Base-by-base conservation (phyloP, 2,797 vertebrate species). In the Spheniscus humboldti region DNA sequence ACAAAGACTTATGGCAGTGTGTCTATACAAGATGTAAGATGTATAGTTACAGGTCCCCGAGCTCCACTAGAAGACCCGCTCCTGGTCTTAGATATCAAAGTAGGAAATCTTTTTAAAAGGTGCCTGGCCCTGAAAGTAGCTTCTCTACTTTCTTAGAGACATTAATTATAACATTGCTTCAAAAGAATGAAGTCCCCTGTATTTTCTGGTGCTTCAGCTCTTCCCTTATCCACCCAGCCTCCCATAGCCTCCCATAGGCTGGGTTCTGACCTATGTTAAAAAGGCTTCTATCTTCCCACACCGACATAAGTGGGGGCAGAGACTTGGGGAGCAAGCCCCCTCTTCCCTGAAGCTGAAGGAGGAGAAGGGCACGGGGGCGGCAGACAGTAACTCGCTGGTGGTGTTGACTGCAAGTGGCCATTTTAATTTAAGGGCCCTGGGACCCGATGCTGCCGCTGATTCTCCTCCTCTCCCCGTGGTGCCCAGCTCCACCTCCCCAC, bases 371-470 rank as follows among this genome's bases (percentile, higher is more conserved):
- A 74, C 5, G 3, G 68, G 41, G 62, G 75, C 28, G 11, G 67
- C 47, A 48, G 47, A 48, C 47, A 11, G 47, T 48, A 48, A 24
- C 48, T 56, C 9, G 18, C 30, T 17, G 37, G 20, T 16, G 60
- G 13, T 62, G 39, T 6, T 39, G 63, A n/a, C 86, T 45, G 39
- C 64, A 85, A 97, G 97, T 96, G 93, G 98, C 97, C 97, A 97
- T 98, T 96, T 98, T 97, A 96, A 95, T 89, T 74, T 47, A 79
- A 55, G 56, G 94, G 95, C 96, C 86, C 52, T 33, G 76, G 56
- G 55, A 94, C 80, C 41, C 8, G 78, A 48, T 35, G 75, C 57
- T 8, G 81, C 14, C 13, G 87, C 50, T 4, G 56, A 39, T 81
- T n/a, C 27, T 63, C 81, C 90, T 81, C 90, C 94, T 43, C 57